Percentiles rank a stretch among this genome's conserved stretches.
Evolutionary conservation across 2,888 invertebrate species (phyloP).

Genomic region (Stomorhina lunata): DNA sequence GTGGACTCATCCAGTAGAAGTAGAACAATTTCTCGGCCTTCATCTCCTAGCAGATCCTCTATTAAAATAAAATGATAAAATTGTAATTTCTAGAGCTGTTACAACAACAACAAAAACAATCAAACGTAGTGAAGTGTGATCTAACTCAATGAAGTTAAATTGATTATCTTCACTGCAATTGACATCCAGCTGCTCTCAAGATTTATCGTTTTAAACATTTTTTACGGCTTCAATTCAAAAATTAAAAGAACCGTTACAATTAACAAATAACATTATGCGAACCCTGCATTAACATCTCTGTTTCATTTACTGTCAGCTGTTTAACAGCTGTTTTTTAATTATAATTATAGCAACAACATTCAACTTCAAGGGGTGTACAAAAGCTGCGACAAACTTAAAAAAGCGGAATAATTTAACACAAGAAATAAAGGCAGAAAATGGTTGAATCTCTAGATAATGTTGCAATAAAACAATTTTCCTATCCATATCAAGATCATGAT

Average conservation of each 20-base stretch:
- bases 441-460: conserved; percentile 24
- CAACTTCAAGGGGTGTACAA: conserved; percentile 1
- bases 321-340: conserved; percentile 3
- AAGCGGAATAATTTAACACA: background rate
- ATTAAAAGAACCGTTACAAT: background rate
- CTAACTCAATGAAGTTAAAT: too few species aligned
- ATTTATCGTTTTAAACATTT: too few species aligned
- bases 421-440: conserved; percentile 19
- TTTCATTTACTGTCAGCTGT: background rate
- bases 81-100: too few species aligned
- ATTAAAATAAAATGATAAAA: too few species aligned
- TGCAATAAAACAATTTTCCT: conserved; percentile 72
- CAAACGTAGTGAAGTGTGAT: too few species aligned
- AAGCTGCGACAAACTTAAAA: background rate
- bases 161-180: too few species aligned
- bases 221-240: background rate
- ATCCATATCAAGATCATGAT: conserved; percentile 75
- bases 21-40: too few species aligned
- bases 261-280: background rate
- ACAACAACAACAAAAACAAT: too few species aligned
- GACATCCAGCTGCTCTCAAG: too few species aligned
- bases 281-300: conserved; percentile 18
- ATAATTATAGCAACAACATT: conserved; percentile 3
- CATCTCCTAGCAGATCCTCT: too few species aligned
- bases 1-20: too few species aligned